Base-by-base conservation (phyloP, 37 sponge, comb jelly and placozoan species). In the Geodia barretti region DNA sequence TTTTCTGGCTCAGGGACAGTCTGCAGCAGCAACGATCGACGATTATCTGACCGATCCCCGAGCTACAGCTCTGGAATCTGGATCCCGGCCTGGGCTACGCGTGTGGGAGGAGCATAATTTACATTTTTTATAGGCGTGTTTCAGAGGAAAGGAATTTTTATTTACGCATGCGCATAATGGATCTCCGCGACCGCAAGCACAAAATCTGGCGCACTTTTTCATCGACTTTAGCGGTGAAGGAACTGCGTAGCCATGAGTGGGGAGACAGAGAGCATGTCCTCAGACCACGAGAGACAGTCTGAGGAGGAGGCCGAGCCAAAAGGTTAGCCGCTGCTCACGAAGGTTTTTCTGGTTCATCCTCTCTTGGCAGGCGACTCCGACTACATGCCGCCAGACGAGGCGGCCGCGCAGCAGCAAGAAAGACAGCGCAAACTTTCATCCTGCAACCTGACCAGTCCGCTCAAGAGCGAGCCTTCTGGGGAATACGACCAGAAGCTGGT, bases 401-500 rank as follows among this genome's bases (percentile, higher is more conserved):
- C 31, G 7, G 31, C 31, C 66, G 28, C 66, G 19, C 31, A 30
- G 24, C 31, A 65, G 31, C 31, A n/a, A 65, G 8, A 65, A n/a
- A 5, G 66, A 8, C 28, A n/a, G 11, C 36, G 60, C 19, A n/a
- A n/a, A n/a, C n/a, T n/a, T n/a, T n/a, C n/a, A n/a, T 3, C 43
- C 24, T 0, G 20, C 36, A 28, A 38, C 26, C 8, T 72, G 4
- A 41, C 83, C 28, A 82, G 78, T 2, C 88, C 83, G 19, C 37
- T 41, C 9, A 82, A 88, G 39, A 82, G 74, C 33, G 82, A 82
- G 5, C 76, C 80, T 23, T 68, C 81, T 47, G 62, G 28, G 23
- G 91, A 82, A 39, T 91, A 83, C 37, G 83, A 73, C 2, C 68
- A 82, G 64, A 86, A 91, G 60, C 74, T 91, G 41, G 91, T 90